These are phyloP conservation scores for Protomyctophum bolini DNA, from an alignment of 2,113 vertebrate genomes.

Conservation along the genomic window DNA sequence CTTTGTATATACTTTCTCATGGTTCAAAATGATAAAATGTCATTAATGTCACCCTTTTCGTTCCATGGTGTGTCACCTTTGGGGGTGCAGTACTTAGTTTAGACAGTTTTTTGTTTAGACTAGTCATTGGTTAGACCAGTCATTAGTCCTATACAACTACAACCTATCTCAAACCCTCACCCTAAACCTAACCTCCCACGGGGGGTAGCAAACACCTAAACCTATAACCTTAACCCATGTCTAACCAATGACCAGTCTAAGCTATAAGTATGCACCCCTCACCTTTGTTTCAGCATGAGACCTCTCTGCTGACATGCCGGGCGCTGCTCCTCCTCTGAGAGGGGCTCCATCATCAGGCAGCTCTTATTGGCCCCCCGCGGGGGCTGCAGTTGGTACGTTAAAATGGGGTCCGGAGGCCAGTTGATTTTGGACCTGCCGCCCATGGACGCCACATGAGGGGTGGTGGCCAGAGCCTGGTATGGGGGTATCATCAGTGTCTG, in stretches of 20 bases:
- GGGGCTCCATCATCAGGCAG: constrained; percentile 72
- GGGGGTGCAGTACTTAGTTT: no score
- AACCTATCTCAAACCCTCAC: no score
- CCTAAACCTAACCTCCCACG: no score
- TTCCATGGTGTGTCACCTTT: constrained; percentile 73
- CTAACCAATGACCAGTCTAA: no score
- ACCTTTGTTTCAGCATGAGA: constrained; percentile 82
- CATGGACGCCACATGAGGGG: constrained; percentile 90
- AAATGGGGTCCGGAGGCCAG: constrained; percentile 93
- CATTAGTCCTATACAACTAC: no score
- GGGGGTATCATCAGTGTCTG: constrained; percentile 69
- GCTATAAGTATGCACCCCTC: no score
- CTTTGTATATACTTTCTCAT: neutral
- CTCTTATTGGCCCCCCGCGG: constrained; percentile 69
- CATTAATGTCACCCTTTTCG: neutral
- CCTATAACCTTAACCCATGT: no score
- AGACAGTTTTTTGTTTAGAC: no score
- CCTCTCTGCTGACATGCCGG: constrained; percentile 59
- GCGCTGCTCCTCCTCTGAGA: constrained; percentile 59
- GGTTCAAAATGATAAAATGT: neutral
- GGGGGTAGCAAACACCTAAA: no score
- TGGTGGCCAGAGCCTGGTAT: constrained; percentile 82
- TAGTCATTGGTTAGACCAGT: no score
- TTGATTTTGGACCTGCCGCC: constrained; percentile 88
- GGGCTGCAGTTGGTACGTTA: constrained; percentile 76